Base-by-base conservation (phyloP, 64 coral and sea anemone genomes). In the Actinia equina region DNA sequence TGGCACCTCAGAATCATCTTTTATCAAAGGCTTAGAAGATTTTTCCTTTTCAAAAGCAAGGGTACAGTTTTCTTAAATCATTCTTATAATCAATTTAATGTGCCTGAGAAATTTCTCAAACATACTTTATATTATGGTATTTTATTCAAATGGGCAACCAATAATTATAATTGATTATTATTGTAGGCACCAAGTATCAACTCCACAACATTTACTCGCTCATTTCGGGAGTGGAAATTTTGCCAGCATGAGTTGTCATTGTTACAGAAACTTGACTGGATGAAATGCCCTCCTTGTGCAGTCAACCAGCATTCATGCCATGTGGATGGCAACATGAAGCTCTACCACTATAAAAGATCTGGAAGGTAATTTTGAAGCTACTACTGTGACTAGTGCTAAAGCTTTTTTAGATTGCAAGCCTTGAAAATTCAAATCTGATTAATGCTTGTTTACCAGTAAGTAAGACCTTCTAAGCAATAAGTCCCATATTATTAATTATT, bases 281-380 rank as follows among this genome's bases (percentile, higher is more conserved):
- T 87, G 85, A 69, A 76, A 14, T 92, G 90, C 58, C 90, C 85
- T 52, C 18, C 77, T 10, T 92, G 90, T 27, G 27, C 76, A 44
- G n/a, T 71, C 13, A 45, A 14, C 13, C 85, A 92, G 63, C 90
- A 87, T n/a, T 92, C 90, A 15, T 86, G 85, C 41, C 84, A 87
- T 92, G 58, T 87, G n/a, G 89, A 78, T 90, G 89, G 90, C 37
- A 92, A 92, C 79, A 92, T 92, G 90, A 87, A 92, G 44, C 79
- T 92, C 16, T 83, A 91, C 59, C 52, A 77, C 55, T 87, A 43
- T 37, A 83, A 83, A 3, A n/a, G 63, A 70, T 86, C 90, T 30
- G 84, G 85, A 81, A 82, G 19, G 90, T 87, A 19, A 41, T 19
- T 63, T 63, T 1, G 60, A 63, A 63, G 17, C 60, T 63, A 63